Conservation (phyloP, 2,113 vertebrate genomes). For the Propithecus coquereli region DNA sequence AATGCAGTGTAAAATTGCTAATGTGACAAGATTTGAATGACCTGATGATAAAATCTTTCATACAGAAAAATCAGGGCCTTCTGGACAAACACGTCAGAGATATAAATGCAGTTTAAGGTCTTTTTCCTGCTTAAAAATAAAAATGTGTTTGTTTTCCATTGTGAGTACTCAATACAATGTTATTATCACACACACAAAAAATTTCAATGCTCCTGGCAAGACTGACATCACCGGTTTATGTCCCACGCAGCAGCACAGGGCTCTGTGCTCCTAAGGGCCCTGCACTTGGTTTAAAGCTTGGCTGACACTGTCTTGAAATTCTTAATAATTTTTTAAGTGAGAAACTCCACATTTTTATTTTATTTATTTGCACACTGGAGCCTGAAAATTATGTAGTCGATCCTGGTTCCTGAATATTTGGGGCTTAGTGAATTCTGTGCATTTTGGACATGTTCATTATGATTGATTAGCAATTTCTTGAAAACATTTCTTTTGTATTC, state of each 20-base stretch:
- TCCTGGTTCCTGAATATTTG: too few relatives aligned
- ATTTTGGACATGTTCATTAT: too few relatives aligned
- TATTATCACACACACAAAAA: neutral
- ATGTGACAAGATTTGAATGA: neutral
- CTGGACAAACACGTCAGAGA: neutral
- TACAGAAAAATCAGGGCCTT: neutral
- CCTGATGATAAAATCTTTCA: neutral
- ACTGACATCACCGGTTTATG: accelerated
- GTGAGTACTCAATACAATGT: neutral
- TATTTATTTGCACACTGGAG: too few relatives aligned
- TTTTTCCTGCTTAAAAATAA: neutral
- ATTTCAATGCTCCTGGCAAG: neutral
- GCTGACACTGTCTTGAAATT: neutral
- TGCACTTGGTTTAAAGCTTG: neutral
- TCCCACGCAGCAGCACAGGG: neutral
- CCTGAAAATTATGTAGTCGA: too few relatives aligned
- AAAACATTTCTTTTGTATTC: too few relatives aligned
- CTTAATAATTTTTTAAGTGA: neutral
- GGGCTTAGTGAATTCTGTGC: too few relatives aligned
- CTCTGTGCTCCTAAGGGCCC: too few relatives aligned
- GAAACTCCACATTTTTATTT: too few relatives aligned
- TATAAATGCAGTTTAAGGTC: neutral
- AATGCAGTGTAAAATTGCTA: neutral
- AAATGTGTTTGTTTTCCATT: neutral
- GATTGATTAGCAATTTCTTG: too few relatives aligned